phyloP scores from a whole-genome alignment of 2,113 vertebrate genomes.

The Lethenteron reissneri region DNA sequence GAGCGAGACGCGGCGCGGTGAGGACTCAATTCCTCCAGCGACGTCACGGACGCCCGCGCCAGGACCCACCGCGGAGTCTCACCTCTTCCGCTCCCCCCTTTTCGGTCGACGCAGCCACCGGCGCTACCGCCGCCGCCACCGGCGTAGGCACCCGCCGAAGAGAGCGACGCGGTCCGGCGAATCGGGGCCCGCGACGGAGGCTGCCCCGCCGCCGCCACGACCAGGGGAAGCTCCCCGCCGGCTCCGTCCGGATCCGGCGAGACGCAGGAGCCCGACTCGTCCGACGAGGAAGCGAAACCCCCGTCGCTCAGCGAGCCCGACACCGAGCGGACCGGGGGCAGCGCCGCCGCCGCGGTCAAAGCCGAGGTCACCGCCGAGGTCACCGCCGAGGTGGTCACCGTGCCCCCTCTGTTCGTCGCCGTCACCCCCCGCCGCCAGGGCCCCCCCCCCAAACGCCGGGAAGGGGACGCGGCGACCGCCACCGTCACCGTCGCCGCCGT shows the following conservation, averaged over 20 bases:
- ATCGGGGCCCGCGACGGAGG: too few species aligned
- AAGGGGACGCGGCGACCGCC: too few species aligned
- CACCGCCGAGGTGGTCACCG: too few species aligned
- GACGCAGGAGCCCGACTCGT: constrained; percentile 40
- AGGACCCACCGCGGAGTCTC: too few species aligned
- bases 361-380: constrained; percentile 25
- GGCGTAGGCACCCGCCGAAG: constrained; percentile 7
- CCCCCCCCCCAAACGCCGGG: too few species aligned
- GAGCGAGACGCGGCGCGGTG: too few species aligned
- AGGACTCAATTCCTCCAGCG: too few species aligned
- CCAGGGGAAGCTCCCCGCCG: constrained; percentile 14
- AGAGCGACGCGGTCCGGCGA: too few species aligned
- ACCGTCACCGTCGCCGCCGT: too few species aligned
- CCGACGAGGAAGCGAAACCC: constrained; percentile 24
- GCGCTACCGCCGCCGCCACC: constrained; percentile 16
- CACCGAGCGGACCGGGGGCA: constrained; percentile 13
- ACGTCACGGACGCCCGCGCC: too few species aligned
- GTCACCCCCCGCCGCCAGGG: too few species aligned
- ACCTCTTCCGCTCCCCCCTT: constrained; percentile 15
- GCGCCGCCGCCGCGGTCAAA: constrained; percentile 19
- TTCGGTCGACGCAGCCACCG: constrained; percentile 36
- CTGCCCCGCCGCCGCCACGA: constrained; percentile 10
- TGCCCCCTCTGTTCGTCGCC: too few species aligned
- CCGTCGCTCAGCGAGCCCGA: constrained; percentile 36
- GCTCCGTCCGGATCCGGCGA: constrained; percentile 17